phyloP scores from a whole-genome alignment of 2,113 vertebrate genomes.

The Lota lota region DNA sequence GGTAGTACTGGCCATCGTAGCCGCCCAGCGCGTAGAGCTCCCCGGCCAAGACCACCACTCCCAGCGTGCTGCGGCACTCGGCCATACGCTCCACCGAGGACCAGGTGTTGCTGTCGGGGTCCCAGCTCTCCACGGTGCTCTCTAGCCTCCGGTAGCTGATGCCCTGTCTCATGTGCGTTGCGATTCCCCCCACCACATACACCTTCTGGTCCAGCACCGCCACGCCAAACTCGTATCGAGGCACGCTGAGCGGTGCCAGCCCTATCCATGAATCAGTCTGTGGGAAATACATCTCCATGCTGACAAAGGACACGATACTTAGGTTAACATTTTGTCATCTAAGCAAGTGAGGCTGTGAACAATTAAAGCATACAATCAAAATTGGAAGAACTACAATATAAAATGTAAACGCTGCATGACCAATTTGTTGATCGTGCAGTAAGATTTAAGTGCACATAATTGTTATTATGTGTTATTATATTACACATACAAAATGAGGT shows the following conservation, averaged over 20 bases:
- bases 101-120: constrained; percentile 96
- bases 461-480: no score
- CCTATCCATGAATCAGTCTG: constrained; percentile 98
- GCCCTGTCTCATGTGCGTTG: constrained; percentile 89
- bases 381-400: no score
- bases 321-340: no score
- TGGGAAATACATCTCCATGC: constrained; percentile 98
- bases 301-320: constrained; percentile 43
- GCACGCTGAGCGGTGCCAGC: constrained; percentile 88
- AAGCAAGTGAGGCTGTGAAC: no score
- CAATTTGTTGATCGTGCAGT: no score
- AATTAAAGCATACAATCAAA: no score
- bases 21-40: constrained; percentile 95
- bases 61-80: constrained; percentile 90
- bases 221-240: constrained; percentile 93
- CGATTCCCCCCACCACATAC: constrained; percentile 93
- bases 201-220: constrained; percentile 93
- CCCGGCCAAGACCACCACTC: constrained; percentile 87
- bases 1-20: constrained; percentile 93
- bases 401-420: no score
- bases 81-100: constrained; percentile 88
- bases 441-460: no score
- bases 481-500: no score
- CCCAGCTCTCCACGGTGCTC: constrained; percentile 94
- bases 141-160: constrained; percentile 91